Evolutionary conservation across 1,140 invertebrate species (phyloP).

Genomic region (Drosophila hydei): DNA sequence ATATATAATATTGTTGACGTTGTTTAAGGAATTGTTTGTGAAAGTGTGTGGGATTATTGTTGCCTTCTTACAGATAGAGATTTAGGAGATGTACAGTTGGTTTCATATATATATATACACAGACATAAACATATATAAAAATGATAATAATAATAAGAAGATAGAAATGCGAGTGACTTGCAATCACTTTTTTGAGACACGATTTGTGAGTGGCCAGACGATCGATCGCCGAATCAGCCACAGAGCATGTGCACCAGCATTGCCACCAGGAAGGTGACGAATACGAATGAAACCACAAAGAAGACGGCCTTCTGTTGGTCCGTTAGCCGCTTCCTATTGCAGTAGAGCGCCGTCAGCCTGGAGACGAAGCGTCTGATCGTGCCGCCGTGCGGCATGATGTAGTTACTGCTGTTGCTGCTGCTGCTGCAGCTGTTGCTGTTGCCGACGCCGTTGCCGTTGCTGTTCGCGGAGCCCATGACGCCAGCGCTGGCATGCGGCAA

Average conservation of each 20-base stretch:
- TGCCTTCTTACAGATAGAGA: background rate
- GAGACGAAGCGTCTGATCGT: slow-evolving; percentile 55
- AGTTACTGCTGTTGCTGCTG: slow-evolving; percentile 30
- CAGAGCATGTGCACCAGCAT: slow-evolving; percentile 76
- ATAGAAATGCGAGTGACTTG: slow-evolving; percentile 66
- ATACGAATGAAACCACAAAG: slow-evolving; percentile 79
- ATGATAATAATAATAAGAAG: slow-evolving; percentile 44
- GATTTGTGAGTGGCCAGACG: slow-evolving; percentile 36
- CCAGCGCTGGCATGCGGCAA: slow-evolving; percentile 43
- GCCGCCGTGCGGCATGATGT: slow-evolving; percentile 42
- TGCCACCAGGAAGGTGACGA: slow-evolving; percentile 77
- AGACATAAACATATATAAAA: slow-evolving; percentile 46
- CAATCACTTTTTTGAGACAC: slow-evolving; percentile 76
- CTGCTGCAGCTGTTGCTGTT: slow-evolving; percentile 13
- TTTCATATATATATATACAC: slow-evolving; percentile 27
- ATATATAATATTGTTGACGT: slow-evolving; percentile 26
- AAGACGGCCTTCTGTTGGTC: slow-evolving; percentile 82
- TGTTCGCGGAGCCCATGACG: slow-evolving; percentile 6
- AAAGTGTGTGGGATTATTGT: slow-evolving; percentile 39
- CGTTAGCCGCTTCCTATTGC: slow-evolving; percentile 73
- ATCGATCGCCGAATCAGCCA: slow-evolving; percentile 37
- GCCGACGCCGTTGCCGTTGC: slow-evolving; percentile 16
- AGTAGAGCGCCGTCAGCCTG: slow-evolving; percentile 68
- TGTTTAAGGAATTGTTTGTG: slow-evolving; percentile 41
- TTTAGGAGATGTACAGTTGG: slow-evolving; percentile 20